Percentiles rank a stretch among this genome's conserved stretches.
Conservation (phyloP, 2,113 vertebrate species). For the Desmodus rotundus region DNA sequence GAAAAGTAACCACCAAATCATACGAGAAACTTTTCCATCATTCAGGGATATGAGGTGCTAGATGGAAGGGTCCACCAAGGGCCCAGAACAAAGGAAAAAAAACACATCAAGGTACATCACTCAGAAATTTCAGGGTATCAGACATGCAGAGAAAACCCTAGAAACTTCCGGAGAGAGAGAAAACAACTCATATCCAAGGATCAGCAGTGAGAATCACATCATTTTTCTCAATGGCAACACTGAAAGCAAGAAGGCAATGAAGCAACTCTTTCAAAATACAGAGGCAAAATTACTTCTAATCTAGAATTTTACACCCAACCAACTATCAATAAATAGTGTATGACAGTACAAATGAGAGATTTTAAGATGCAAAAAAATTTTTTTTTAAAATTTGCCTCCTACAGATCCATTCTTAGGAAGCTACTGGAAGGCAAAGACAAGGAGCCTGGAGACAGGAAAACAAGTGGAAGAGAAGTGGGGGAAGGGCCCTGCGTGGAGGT, state of each 20-base stretch:
- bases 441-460: not conserved
- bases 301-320: not conserved
- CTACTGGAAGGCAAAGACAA: not conserved
- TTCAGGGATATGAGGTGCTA: not conserved
- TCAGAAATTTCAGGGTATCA: not conserved
- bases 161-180: not conserved
- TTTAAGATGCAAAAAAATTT: not conserved
- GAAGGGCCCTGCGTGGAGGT: no score
- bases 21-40: not conserved
- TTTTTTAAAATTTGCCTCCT: not conserved
- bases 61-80: not conserved
- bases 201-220: not conserved
- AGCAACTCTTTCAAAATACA: not conserved
- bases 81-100: not conserved
- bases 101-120: not conserved
- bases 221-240: not conserved
- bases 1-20: not conserved
- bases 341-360: not conserved
- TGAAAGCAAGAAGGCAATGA: not conserved
- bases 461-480: not conserved
- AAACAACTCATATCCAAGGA: not conserved
- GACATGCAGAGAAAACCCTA: not conserved
- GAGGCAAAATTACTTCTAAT: not conserved
- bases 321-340: not conserved
- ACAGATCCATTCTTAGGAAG: not conserved